Evolutionary conservation across 2,797 vertebrate species (phyloP), one percentile per base, ranked within the genome.

Genomic region (Lagorchestes hirsutus): DNA sequence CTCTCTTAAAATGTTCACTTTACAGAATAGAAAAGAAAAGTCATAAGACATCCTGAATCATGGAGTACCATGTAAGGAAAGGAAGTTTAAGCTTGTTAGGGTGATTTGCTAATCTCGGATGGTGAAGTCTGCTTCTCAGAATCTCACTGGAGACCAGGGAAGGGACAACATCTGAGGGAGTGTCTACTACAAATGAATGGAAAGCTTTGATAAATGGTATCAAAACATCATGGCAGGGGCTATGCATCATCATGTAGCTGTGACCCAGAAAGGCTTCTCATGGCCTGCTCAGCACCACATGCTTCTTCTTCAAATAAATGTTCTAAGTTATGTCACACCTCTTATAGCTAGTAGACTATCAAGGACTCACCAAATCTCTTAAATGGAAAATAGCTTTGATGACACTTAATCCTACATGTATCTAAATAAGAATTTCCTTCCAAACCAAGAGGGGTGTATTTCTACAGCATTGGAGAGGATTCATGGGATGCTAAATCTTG

Each of bases 141-240:
- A 56, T 54, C 31, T 34, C 24, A 22, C 4, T 24, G 54, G 10
- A 56, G 54, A 58, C 16, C 0, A 2, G 55, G 5, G 10, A 9
- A 8, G 54, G 10, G 29, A 1, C 24, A 6, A 46, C 0, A 29
- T 16, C 14, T 55, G 0, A 34, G 28, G 6, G 13, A 29, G 27
- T 0, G 4, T 10, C 4, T 62, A 0, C 28, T 82, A 22, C 24
- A 3, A 18, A 52, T 0, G 58, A 24, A 40, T 0, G 0, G 28
- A 22, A 46, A 3, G 0, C 59, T 29, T 54, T 55, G 40, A 9
- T n/a, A 28, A 92, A 28, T 34, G 11, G 31, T 29, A 28, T 16
- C 5, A 3, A 2, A 3, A 34, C 18, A n/a, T 55, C n/a, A 10
- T 55, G 52, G 55, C 56, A 34, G 57, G 34, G 56, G 50, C 2